Base-by-base conservation (phyloP, 2,888 invertebrate genomes). In the Lepetodrilus schrolli region DNA sequence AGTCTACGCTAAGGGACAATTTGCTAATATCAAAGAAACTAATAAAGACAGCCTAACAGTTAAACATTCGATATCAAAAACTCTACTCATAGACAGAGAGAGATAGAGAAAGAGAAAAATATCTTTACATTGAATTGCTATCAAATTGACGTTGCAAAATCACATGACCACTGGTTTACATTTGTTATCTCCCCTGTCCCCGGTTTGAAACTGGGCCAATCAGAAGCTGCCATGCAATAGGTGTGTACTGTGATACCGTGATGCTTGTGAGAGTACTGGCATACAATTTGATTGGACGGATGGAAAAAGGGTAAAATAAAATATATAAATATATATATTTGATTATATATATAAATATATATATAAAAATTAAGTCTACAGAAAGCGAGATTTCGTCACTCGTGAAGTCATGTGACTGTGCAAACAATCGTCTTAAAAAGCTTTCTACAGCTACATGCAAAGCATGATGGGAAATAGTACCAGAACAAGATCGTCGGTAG, bases 401-500 rank as follows among this genome's bases (percentile, higher is more conserved):
- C 66, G 50, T 34, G 69, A 82, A 84, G 88, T 89, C 89, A 89
- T 89, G 89, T 89, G 89, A 89, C 87, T 87, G 88, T 89, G 89
- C 88, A 86, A 85, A 81, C 81, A 80, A 83, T 83, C 82, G 73
- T 84, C 82, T 80, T 82, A 81, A 76, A n/a, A n/a, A 86, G 84
- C 85, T 78, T 78, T 86, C 86, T 87, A 88, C 85, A 87, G 88
- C 90, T 89, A 90, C 90, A 91, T 90, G 90, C 90, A 89, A 85
- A 85, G 84, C 86, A 84, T 85, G 77, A 82, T 84, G 82, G 83
- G 83, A 80, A 74, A 85, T 81, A 94, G 95, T 96, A 97, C 96
- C 96, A 97, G 96, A 95, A 96, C 94, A 93, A 95, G 93, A 93
- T 95, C 95, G 93, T 95, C 95, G 93, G 94, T 94, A 91, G 93